Conservation (phyloP, 2,888 invertebrate species). For the Keiferia lycopersicella region DNA sequence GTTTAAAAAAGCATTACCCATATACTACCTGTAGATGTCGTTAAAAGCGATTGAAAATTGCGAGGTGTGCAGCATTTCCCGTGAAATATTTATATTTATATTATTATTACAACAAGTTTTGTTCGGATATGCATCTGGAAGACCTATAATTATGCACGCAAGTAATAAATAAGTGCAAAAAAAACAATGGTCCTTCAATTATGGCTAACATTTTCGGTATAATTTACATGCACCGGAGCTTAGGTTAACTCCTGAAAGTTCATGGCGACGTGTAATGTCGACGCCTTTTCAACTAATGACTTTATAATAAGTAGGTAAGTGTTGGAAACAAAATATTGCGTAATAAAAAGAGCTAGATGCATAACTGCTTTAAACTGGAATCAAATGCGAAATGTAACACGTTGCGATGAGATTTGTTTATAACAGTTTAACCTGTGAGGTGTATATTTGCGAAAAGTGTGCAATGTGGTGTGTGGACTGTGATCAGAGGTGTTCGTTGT, state of each 20-base stretch:
- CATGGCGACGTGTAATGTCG: conserved; percentile 14
- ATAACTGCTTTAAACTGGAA: not conserved
- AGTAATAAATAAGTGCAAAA: not conserved
- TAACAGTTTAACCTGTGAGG: conserved; percentile 12
- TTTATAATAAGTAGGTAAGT: conserved; percentile 1
- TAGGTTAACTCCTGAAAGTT: not conserved
- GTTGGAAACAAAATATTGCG: not conserved
- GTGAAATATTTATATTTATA: too few relatives aligned
- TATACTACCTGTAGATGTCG: too few relatives aligned
- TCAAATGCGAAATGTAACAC: not conserved
- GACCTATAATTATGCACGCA: not conserved
- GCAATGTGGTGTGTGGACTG: conserved; percentile 23
- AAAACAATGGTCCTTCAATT: not conserved
- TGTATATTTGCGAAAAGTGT: conserved; percentile 25
- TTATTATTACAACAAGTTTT: not conserved
- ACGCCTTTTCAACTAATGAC: conserved; percentile 7
- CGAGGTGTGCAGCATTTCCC: not conserved
- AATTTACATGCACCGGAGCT: not conserved
- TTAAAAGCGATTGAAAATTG: too few relatives aligned
- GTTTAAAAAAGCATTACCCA: too few relatives aligned
- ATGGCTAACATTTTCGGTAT: not conserved
- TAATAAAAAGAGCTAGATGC: not conserved
- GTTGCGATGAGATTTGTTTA: conserved; percentile 9
- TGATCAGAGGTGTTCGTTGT: too few relatives aligned
- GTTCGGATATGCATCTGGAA: not conserved